phyloP scores from a whole-genome alignment of 2,888 invertebrate species.

The Onthophagus sagittarius region DNA sequence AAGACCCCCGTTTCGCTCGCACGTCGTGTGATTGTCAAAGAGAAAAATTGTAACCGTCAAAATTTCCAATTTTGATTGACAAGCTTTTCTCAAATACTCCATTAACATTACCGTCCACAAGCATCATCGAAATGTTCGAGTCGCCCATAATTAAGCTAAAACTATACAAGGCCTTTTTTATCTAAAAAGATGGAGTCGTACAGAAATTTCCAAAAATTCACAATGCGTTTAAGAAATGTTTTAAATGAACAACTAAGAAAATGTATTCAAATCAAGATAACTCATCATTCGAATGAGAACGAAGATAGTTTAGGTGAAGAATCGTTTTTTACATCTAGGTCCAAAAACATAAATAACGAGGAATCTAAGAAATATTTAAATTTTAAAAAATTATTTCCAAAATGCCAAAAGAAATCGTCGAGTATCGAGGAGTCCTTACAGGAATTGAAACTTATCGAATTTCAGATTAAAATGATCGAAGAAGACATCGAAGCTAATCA shows the following conservation, averaged over 20 bases:
- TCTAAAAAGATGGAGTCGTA: neutral
- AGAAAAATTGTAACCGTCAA: neutral
- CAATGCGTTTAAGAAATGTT: neutral
- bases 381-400: neutral
- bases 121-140: neutral
- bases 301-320: neutral
- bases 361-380: neutral
- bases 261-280: neutral
- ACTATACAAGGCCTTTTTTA: neutral
- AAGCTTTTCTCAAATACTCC: neutral
- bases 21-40: neutral
- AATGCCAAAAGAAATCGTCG: neutral
- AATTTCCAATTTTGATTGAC: neutral
- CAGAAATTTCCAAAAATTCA: neutral
- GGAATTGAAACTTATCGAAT: neutral
- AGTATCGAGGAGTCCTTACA: neutral
- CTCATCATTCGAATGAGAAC: neutral
- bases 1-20: neutral
- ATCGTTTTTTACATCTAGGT: neutral
- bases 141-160: neutral
- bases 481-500: too few relatives aligned
- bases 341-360: neutral
- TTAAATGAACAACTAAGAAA: neutral
- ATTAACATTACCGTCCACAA: neutral
- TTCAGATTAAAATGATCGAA: too few relatives aligned